These are phyloP conservation scores for Nanorana parkeri DNA, from an alignment of 2,113 vertebrate genomes.

Conservation along the genomic window DNA sequence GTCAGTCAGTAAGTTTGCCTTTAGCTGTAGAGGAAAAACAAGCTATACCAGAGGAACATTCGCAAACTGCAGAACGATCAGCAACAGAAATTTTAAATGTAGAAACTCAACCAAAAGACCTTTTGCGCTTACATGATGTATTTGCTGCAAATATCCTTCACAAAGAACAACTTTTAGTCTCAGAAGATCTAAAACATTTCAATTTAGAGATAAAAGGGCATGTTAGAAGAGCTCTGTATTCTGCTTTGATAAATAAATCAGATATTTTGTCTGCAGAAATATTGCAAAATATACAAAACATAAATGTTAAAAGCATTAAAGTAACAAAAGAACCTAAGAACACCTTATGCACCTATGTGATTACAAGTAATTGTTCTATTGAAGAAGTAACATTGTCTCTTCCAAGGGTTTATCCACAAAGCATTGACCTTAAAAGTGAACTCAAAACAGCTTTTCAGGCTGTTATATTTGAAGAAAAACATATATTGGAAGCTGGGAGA, in stretches of 20 bases:
- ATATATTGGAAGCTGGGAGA: constrained; percentile 73
- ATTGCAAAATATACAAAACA: constrained; percentile 69
- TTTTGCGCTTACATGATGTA: constrained; percentile 67
- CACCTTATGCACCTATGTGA: constrained; percentile 74
- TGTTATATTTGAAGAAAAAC: constrained; percentile 80
- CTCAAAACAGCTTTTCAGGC: constrained; percentile 78
- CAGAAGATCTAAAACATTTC: constrained; percentile 68
- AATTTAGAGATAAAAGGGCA: constrained; percentile 74
- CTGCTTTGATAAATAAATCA: constrained; percentile 77
- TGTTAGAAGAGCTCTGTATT: constrained; percentile 76
- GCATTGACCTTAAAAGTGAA: constrained; percentile 75
- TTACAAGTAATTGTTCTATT: constrained; percentile 71
- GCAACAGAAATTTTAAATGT: constrained; percentile 53
- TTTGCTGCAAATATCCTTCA: constrained; percentile 66
- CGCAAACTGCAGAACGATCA: constrained; percentile 59
- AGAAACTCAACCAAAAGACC: constrained; percentile 66
- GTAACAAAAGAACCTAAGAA: constrained; percentile 72
- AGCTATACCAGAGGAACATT: constrained; percentile 70
- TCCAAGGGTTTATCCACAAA: constrained; percentile 77
- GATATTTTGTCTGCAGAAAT: constrained; percentile 77
- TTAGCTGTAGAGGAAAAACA: constrained; percentile 79
- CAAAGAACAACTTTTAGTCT: constrained; percentile 75
- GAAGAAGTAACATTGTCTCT: constrained; percentile 80
- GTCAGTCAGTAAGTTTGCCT: constrained; percentile 76
- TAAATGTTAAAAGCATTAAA: constrained; percentile 74